Evolutionary conservation across 1,140 invertebrate genomes (phyloP).

Genomic region (Pteromalus puparum): DNA sequence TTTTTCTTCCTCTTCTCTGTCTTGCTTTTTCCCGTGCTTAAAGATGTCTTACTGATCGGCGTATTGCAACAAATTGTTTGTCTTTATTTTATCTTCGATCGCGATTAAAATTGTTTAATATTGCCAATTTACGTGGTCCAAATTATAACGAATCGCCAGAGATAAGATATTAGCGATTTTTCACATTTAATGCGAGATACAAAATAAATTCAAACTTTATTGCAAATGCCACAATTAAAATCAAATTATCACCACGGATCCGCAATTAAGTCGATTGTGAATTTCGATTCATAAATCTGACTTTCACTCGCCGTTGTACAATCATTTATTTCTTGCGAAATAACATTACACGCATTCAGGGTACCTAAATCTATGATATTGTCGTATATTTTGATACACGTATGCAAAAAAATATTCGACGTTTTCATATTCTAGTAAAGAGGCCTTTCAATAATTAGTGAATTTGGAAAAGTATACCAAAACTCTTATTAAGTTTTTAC

Average conservation of each 20-base stretch:
- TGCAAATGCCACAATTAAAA: neutral
- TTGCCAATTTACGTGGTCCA: neutral
- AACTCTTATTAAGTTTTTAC: neutral
- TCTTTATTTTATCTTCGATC: neutral
- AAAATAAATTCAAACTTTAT: neutral
- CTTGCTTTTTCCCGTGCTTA: neutral
- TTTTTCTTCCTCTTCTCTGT: neutral
- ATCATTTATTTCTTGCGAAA: too few relatives aligned
- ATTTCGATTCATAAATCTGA: too few relatives aligned
- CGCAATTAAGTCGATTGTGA: too few relatives aligned
- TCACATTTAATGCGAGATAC: neutral
- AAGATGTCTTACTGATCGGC: conserved; percentile 16
- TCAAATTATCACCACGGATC: too few relatives aligned
- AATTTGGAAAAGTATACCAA: neutral
- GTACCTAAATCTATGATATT: too few relatives aligned
- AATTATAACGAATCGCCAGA: too few relatives aligned
- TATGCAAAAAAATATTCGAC: too few relatives aligned
- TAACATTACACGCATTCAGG: too few relatives aligned
- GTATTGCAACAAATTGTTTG: conserved; percentile 20
- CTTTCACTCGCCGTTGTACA: too few relatives aligned
- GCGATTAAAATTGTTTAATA: neutral
- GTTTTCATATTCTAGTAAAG: too few relatives aligned
- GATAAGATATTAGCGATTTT: neutral
- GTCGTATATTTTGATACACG: too few relatives aligned
- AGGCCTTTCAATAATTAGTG: neutral